phyloP scores from a whole-genome alignment of 2,797 vertebrate species.

The Myripristis jacobus region DNA sequence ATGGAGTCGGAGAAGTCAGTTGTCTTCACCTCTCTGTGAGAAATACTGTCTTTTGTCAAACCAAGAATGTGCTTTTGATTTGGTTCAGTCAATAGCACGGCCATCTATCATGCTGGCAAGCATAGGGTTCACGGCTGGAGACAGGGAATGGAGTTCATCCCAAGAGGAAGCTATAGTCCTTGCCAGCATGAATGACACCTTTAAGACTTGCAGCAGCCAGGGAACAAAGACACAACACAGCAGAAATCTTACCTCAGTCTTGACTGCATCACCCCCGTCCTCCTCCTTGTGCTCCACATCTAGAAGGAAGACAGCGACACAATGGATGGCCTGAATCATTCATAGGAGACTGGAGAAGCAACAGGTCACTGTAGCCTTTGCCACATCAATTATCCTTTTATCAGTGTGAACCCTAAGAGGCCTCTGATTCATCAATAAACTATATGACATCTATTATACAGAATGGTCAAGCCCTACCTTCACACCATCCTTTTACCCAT shows the following conservation, averaged over 20 bases:
- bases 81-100: neutral
- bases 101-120: constrained; percentile 19
- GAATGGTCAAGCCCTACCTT: constrained; percentile 13
- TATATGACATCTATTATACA: constrained; percentile 44
- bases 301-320: constrained; percentile 76
- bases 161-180: constrained; percentile 35
- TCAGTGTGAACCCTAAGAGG: constrained; percentile 28
- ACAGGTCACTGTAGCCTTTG: constrained; percentile 11
- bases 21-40: neutral
- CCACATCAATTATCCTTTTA: constrained; percentile 34
- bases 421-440: constrained; percentile 39
- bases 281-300: constrained; percentile 87
- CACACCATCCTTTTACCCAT: constrained; percentile 22
- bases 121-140: constrained; percentile 25
- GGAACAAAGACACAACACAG: constrained; percentile 52
- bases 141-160: constrained; percentile 38
- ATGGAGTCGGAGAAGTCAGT: constrained; percentile 1
- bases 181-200: constrained; percentile 48
- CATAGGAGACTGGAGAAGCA: constrained; percentile 46
- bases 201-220: constrained; percentile 47
- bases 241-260: constrained; percentile 83
- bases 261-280: constrained; percentile 74
- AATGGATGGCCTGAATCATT: constrained; percentile 73
- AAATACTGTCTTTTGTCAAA: constrained; percentile 6
- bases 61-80: constrained; percentile 13